Conservation (phyloP, 2,113 vertebrate genomes). For the Oncorhynchus gorbuscha region DNA sequence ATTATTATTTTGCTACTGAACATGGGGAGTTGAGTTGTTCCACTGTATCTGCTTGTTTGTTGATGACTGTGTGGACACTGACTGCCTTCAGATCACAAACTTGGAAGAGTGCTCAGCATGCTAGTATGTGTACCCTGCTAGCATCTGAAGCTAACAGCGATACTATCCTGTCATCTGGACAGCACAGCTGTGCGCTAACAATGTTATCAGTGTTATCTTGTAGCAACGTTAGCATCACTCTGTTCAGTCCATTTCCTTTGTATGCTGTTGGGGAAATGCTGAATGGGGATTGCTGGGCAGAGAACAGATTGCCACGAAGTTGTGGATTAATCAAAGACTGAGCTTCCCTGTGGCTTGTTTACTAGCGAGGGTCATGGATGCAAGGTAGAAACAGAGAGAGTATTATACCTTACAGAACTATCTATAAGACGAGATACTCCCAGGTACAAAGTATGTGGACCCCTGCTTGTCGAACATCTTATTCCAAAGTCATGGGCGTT, state of each 20-base stretch:
- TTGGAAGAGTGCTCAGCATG: too few relatives aligned
- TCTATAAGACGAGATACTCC: too few relatives aligned
- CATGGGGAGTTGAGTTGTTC: background rate
- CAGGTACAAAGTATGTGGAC: too few relatives aligned
- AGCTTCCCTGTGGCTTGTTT: constrained; percentile 1
- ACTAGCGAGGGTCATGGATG: background rate
- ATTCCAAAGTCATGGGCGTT: too few relatives aligned
- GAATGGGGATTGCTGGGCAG: background rate
- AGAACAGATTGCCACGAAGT: background rate
- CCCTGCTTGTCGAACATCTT: too few relatives aligned
- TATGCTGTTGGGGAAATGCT: background rate
- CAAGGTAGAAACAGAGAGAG: background rate
- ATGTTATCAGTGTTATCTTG: background rate
- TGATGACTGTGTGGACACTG: background rate
- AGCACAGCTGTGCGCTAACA: background rate
- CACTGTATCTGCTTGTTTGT: background rate
- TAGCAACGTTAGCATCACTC: background rate
- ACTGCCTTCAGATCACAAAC: background rate
- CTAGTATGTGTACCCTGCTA: background rate
- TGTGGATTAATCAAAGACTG: background rate
- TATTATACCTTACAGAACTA: background rate
- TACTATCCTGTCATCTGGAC: background rate
- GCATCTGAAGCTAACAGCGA: background rate
- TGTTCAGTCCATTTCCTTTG: background rate
- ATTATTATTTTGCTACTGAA: background rate